phyloP scores from a whole-genome alignment of 2,113 vertebrate species.

The Halcyon senegalensis region DNA sequence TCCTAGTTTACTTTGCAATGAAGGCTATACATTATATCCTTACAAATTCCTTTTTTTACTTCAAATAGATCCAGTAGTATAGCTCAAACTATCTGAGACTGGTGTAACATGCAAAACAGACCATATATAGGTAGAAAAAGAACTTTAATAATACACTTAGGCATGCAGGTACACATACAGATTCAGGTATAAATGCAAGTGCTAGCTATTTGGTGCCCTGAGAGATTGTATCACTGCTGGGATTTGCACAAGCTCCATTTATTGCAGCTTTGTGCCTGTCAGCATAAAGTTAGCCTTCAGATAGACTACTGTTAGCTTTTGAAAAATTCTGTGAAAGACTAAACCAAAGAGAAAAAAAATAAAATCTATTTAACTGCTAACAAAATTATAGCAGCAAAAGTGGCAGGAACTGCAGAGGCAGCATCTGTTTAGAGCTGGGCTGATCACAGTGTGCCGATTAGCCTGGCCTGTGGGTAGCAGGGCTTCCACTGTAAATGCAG shows the following conservation, averaged over 20 bases:
- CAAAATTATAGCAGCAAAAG: neutral
- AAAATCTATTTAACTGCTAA: neutral
- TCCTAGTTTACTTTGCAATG: neutral
- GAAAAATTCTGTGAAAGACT: neutral
- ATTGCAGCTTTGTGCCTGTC: neutral
- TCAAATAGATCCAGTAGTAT: neutral
- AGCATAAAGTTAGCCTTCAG: neutral
- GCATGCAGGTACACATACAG: neutral
- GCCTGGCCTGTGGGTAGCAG: neutral
- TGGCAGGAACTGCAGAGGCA: neutral
- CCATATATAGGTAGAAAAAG: neutral
- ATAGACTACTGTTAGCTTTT: neutral
- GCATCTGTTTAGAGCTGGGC: neutral
- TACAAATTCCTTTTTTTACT: neutral
- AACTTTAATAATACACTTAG: neutral
- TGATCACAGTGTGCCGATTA: accelerated
- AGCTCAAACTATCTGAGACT: neutral
- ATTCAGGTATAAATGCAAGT: neutral
- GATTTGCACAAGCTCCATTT: neutral
- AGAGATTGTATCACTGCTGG: neutral
- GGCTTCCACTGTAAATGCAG: neutral
- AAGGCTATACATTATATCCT: neutral
- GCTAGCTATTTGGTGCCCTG: neutral
- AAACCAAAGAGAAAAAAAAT: neutral
- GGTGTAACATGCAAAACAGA: neutral